Evolutionary conservation across 2,888 invertebrate species (phyloP).

Genomic region (Nephrotoma flavescens): DNA sequence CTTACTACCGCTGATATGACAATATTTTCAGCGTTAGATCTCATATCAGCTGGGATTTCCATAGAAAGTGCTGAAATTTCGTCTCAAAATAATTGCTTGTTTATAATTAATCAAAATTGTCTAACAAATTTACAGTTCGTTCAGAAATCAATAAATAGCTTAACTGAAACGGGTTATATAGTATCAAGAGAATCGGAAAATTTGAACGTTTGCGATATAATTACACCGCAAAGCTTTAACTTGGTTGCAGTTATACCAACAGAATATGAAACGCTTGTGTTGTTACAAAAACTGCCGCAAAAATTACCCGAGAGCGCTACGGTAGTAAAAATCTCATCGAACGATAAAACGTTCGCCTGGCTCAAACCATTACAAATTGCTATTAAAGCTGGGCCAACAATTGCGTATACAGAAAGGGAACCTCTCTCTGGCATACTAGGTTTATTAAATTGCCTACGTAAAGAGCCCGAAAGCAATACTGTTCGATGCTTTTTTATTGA

Average conservation of each 20-base stretch:
- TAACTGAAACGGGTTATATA: slow-evolving; percentile 44
- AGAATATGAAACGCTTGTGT: slow-evolving; percentile 21
- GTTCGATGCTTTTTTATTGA: slow-evolving; percentile 47
- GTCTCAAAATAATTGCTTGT: slow-evolving; percentile 23
- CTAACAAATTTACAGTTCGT: slow-evolving; percentile 23
- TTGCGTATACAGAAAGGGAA: slow-evolving; percentile 50
- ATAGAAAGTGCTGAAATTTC: slow-evolving; percentile 45
- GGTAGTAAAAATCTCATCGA: slow-evolving; percentile 20
- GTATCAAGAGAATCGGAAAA: slow-evolving; percentile 42
- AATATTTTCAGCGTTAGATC: slow-evolving; percentile 30
- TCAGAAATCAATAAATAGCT: slow-evolving; percentile 32
- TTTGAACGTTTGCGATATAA: slow-evolving; percentile 29
- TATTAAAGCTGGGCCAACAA: slow-evolving; percentile 17
- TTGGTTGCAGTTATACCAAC: slow-evolving; percentile 22
- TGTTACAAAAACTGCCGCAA: slow-evolving; percentile 20
- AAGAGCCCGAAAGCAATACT: slow-evolving; percentile 58
- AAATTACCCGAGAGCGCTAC: slow-evolving; percentile 16
- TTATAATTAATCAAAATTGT: slow-evolving; percentile 21
- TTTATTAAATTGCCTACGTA: slow-evolving; percentile 72
- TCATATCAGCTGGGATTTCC: slow-evolving; percentile 36
- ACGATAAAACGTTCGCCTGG: slow-evolving; percentile 24
- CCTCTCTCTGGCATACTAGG: slow-evolving; percentile 69
- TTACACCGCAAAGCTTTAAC: slow-evolving; percentile 19
- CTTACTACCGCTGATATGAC: slow-evolving; percentile 50
- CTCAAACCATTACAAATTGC: slow-evolving; percentile 21